Evolutionary conservation across 2,888 invertebrate species (phyloP).

Genomic region (Diploptera punctata): DNA sequence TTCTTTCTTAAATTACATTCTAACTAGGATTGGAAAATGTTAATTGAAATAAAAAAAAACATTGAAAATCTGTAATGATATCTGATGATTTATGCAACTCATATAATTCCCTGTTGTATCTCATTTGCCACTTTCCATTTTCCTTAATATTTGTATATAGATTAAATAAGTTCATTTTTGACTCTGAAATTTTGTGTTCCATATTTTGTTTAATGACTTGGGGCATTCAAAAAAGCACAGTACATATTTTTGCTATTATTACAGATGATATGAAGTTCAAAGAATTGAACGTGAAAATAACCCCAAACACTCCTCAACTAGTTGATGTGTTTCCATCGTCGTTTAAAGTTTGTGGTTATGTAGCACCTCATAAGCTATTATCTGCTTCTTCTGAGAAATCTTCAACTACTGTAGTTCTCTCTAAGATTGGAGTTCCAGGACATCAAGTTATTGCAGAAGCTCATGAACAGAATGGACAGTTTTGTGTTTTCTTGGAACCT

Average conservation of each 20-base stretch:
- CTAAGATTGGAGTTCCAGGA: slow-evolving; percentile 27
- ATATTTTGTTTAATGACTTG: too few species aligned
- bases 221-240: too few species aligned
- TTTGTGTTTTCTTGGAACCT: slow-evolving; percentile 76
- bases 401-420: slow-evolving; percentile 40
- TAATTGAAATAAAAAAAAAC: too few species aligned
- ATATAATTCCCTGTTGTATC: too few species aligned
- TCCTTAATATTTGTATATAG: too few species aligned
- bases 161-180: too few species aligned
- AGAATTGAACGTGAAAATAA: slow-evolving; percentile 63
- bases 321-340: slow-evolving; percentile 68
- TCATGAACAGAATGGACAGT: slow-evolving; percentile 64
- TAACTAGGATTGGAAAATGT: too few species aligned
- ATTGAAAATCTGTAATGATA: too few species aligned
- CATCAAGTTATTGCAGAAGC: slow-evolving; percentile 32
- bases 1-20: too few species aligned
- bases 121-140: too few species aligned
- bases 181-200: too few species aligned
- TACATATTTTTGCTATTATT: slow-evolving; percentile 36
- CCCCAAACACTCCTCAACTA: slow-evolving; percentile 67
- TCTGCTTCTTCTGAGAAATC: slow-evolving; percentile 45
- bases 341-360: slow-evolving; percentile 74
- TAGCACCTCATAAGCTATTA: slow-evolving; percentile 51
- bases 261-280: slow-evolving; percentile 68
- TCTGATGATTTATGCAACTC: too few species aligned